Evolutionary conservation across 2,888 invertebrate species (phyloP).

Genomic region (Nezara viridula): DNA sequence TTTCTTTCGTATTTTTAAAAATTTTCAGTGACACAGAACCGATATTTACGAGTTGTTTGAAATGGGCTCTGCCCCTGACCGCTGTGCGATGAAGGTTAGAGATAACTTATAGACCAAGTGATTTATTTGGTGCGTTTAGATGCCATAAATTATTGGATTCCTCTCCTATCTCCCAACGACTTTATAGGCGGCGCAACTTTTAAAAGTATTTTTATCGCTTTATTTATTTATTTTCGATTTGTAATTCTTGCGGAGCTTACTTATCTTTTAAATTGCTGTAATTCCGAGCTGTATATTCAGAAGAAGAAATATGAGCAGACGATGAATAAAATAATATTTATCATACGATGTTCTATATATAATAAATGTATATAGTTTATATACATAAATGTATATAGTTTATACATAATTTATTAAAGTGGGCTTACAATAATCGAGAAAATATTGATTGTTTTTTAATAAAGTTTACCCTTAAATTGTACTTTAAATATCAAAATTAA

Average conservation of each 20-base stretch:
- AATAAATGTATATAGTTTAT: too few species aligned
- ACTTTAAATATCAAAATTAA: too few species aligned
- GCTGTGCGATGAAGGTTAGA: background rate
- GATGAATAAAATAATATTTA: background rate
- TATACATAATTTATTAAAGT: too few species aligned
- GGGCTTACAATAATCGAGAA: too few species aligned
- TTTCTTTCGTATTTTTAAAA: background rate
- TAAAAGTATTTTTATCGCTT: background rate
- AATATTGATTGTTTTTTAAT: too few species aligned
- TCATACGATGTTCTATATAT: too few species aligned
- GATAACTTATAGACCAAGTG: background rate
- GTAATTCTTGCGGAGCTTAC: background rate
- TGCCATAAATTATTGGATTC: slow-evolving; percentile 24
- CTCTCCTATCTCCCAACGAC: background rate
- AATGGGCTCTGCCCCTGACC: background rate
- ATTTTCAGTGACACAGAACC: background rate
- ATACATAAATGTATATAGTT: too few species aligned
- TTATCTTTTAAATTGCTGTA: background rate
- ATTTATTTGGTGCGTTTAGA: slow-evolving; percentile 18
- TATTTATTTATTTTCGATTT: background rate
- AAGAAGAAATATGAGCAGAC: background rate
- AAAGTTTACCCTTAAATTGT: too few species aligned
- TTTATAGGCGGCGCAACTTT: background rate
- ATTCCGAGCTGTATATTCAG: background rate
- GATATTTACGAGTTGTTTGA: slow-evolving; percentile 24